Evolutionary conservation across 2,888 invertebrate species (phyloP).

Genomic region (Cheilosia variabilis): DNA sequence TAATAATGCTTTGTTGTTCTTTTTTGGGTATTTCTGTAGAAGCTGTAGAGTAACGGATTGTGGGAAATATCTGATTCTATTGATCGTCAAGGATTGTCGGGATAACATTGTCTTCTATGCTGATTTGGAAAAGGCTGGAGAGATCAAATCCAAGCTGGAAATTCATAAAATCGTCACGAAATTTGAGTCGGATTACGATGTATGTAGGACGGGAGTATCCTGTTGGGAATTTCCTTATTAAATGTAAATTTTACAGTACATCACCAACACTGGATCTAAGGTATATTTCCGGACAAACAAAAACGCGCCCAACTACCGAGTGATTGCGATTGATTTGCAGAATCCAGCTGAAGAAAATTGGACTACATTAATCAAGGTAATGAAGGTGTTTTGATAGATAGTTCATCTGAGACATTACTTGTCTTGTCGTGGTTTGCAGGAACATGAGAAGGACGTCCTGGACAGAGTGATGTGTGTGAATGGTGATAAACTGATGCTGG

Average conservation of each 20-base stretch:
- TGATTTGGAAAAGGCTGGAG: conserved; percentile 87
- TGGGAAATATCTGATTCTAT: conserved; percentile 94
- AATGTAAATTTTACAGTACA: conserved; percentile 87
- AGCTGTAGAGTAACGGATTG: conserved; percentile 94
- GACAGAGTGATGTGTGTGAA: conserved; percentile 95
- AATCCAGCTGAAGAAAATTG: conserved; percentile 91
- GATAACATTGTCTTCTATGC: conserved; percentile 95
- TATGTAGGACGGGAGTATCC: conserved; percentile 80
- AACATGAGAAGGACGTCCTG: conserved; percentile 93
- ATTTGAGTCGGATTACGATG: conserved; percentile 97
- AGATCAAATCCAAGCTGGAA: conserved; percentile 87
- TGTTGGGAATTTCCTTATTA: background rate
- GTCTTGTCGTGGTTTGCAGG: conserved; percentile 81
- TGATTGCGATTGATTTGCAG: conserved; percentile 92
- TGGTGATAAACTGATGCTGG: conserved; percentile 92
- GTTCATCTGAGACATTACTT: conserved; percentile 1
- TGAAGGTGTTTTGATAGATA: conserved; percentile 36
- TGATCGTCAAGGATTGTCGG: conserved; percentile 93
- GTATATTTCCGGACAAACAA: conserved; percentile 96
- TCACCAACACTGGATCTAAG: conserved; percentile 93
- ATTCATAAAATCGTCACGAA: conserved; percentile 93
- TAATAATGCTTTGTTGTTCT: background rate
- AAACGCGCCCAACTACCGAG: conserved; percentile 95
- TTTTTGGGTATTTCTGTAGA: conserved; percentile 84
- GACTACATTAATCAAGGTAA: conserved; percentile 90